These are phyloP conservation scores for Macrotus californicus DNA, from an alignment of 2,113 vertebrate species.

Conservation along the genomic window DNA sequence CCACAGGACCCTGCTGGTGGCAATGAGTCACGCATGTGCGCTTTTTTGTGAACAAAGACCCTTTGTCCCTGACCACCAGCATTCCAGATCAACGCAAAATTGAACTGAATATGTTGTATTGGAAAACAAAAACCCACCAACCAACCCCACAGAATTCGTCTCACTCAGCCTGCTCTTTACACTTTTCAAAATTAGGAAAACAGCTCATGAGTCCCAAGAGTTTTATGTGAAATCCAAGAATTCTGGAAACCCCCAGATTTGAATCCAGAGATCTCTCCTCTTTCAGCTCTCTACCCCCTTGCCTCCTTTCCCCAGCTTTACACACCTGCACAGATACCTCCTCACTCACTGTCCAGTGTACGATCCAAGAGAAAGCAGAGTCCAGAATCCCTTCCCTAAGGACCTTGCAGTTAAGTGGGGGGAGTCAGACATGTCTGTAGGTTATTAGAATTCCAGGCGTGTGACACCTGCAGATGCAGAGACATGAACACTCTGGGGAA, in stretches of 20 bases:
- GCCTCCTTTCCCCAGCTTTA: background rate
- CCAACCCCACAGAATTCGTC: background rate
- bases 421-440: background rate
- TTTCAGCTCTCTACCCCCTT: background rate
- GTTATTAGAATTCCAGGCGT: background rate
- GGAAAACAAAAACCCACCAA: background rate
- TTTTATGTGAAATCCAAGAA: background rate
- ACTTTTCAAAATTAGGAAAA: background rate
- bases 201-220: background rate
- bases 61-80: background rate
- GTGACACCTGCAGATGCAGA: accelerated
- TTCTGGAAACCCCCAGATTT: background rate
- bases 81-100: background rate
- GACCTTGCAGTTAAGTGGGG: accelerated
- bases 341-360: background rate
- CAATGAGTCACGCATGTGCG: accelerated
- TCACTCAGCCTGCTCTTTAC: background rate
- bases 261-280: background rate
- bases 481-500: background rate
- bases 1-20: accelerated
- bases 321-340: background rate
- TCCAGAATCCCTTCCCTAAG: background rate
- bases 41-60: background rate
- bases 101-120: accelerated
- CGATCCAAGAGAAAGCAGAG: background rate